Conservation (phyloP, 2,888 invertebrate species). For the Ectemnius lituratus region DNA sequence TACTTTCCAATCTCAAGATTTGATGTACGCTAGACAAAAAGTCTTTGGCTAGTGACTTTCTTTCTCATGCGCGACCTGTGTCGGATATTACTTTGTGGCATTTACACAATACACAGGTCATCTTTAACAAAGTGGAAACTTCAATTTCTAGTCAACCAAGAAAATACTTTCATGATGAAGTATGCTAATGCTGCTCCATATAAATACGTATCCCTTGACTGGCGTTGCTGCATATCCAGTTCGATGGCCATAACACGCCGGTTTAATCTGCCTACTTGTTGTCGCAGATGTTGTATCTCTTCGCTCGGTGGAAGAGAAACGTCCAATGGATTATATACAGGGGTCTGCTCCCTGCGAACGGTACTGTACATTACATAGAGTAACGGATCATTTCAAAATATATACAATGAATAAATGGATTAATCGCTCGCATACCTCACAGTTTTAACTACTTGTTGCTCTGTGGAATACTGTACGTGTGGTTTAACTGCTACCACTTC, state of each 20-base stretch:
- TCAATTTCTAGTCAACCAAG: slow-evolving; percentile 86
- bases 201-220: slow-evolving; percentile 91
- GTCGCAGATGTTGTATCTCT: slow-evolving; percentile 89
- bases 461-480: slow-evolving; percentile 58
- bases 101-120: slow-evolving; percentile 35
- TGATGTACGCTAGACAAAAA: slow-evolving; percentile 35
- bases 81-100: slow-evolving; percentile 40
- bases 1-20: slow-evolving; percentile 26
- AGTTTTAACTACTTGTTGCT: slow-evolving; percentile 69
- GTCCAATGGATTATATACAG: slow-evolving; percentile 76
- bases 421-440: slow-evolving; percentile 61
- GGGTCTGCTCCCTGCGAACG: slow-evolving; percentile 83
- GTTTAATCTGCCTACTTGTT: slow-evolving; percentile 92
- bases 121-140: neutral
- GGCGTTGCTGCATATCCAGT: slow-evolving; percentile 89
- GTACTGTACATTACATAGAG: neutral
- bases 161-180: slow-evolving; percentile 89
- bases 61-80: slow-evolving; percentile 39
- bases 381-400: neutral
- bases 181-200: slow-evolving; percentile 92
- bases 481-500: slow-evolving; percentile 55
- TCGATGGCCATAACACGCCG: slow-evolving; percentile 92
- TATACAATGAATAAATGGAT: neutral
- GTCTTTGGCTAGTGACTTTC: slow-evolving; percentile 59
- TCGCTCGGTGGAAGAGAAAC: slow-evolving; percentile 80